These are phyloP conservation scores for Lytechinus pictus DNA, from an alignment of 35 echinoderm and acorn worm species.

Conservation along the genomic window DNA sequence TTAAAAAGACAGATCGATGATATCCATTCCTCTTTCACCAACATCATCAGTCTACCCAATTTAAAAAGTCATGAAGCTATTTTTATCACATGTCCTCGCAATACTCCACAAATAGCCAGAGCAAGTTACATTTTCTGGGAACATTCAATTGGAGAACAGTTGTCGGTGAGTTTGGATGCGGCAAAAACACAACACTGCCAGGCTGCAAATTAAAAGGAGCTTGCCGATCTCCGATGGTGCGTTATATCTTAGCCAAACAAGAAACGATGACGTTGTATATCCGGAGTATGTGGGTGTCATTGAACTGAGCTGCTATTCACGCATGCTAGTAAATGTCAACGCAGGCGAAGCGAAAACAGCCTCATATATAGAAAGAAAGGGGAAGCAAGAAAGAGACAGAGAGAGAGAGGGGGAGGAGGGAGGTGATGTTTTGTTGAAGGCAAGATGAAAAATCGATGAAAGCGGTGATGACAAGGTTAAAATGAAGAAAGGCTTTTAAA, in stretches of 20 bases:
- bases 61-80: no score
- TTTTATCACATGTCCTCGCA: neutral
- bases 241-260: neutral
- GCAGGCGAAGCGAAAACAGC: neutral
- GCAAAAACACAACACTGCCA: neutral
- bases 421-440: neutral
- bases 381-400: neutral
- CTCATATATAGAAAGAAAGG: neutral
- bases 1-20: no score
- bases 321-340: neutral
- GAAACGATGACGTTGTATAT: neutral
- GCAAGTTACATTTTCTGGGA: neutral
- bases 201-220: neutral
- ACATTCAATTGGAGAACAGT: neutral
- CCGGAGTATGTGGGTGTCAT: conserved; percentile 8
- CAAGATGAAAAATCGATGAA: neutral
- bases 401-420: no score
- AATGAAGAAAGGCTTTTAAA: neutral
- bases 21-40: no score
- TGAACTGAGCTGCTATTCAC: neutral
- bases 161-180: neutral
- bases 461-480: neutral
- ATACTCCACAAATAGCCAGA: neutral
- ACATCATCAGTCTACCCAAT: no score
- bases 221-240: neutral